Percentiles rank a stretch among this genome's conserved stretches.
These are phyloP conservation scores for Danionella cerebrum DNA, from an alignment of 2,113 vertebrate genomes.

Conservation along the genomic window DNA sequence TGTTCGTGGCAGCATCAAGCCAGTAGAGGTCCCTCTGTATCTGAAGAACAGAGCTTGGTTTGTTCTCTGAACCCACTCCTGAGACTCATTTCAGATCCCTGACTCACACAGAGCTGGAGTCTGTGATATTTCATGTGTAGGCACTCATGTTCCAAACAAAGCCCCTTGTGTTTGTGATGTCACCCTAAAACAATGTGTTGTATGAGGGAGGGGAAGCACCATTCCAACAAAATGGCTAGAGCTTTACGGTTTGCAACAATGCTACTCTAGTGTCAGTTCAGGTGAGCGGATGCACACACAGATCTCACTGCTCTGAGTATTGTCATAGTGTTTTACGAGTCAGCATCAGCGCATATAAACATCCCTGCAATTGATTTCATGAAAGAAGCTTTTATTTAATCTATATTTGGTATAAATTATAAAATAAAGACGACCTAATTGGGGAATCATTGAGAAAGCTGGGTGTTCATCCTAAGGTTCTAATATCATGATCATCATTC, in stretches of 20 bases:
- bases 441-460: too few relatives aligned
- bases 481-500: too few relatives aligned
- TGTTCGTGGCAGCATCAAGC: background rate
- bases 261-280: too few relatives aligned
- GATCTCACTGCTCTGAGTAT: background rate
- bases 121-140: conserved; percentile 11
- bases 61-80: too few relatives aligned
- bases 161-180: conserved; percentile 15
- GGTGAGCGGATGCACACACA: background rate
- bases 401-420: too few relatives aligned
- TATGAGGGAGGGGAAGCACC: background rate
- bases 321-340: too few relatives aligned
- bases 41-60: background rate
- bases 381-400: too few relatives aligned
- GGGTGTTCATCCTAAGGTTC: too few relatives aligned
- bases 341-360: too few relatives aligned
- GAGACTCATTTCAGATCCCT: background rate
- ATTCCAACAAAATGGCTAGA: background rate
- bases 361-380: too few relatives aligned
- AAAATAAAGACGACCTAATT: too few relatives aligned
- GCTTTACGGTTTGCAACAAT: background rate
- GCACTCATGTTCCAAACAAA: conserved; percentile 11
- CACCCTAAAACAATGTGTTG: background rate
- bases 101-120: background rate
- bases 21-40: conserved; percentile 19